A percentile compares a stretch with the other conserved stretches of the same genome.
Conservation (phyloP, 2,113 vertebrate genomes). For the Erythrocercus mccallii region DNA sequence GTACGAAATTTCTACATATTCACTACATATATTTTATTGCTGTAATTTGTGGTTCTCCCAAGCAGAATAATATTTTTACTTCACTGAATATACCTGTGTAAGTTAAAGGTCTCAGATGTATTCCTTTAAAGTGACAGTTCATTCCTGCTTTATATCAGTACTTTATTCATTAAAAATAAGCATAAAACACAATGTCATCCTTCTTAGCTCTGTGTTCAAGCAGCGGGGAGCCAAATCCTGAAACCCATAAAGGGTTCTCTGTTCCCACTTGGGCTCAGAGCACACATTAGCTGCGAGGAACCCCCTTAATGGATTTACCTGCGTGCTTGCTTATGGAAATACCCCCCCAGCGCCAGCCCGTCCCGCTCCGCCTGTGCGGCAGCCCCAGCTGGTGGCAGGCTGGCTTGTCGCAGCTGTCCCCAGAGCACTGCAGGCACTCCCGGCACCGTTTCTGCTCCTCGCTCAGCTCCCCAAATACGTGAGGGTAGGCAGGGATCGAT, state of each 20-base stretch:
- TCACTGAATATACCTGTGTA: neutral
- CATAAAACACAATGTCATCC: neutral
- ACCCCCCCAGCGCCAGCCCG: neutral
- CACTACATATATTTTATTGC: slow-evolving; percentile 7
- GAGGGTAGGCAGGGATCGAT: neutral
- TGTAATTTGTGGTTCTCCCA: slow-evolving; percentile 51
- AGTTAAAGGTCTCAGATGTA: slow-evolving; percentile 42
- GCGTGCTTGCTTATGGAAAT: fast-evolving
- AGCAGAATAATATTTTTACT: slow-evolving; percentile 58
- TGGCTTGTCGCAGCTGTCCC: neutral
- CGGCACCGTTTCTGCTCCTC: fast-evolving
- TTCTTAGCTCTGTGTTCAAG: neutral
- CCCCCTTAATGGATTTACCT: neutral
- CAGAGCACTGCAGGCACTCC: neutral
- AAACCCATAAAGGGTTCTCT: neutral
- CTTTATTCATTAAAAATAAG: neutral
- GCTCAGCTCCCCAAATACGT: fast-evolving
- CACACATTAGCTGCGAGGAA: fast-evolving
- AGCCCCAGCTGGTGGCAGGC: neutral
- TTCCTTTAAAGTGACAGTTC: slow-evolving; percentile 51
- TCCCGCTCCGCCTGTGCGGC: fast-evolving
- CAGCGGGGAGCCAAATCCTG: neutral
- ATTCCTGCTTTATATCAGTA: slow-evolving; percentile 23
- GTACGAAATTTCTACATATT: neutral
- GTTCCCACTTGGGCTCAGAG: neutral